Evolutionary conservation across 2,888 invertebrate genomes (phyloP).

Genomic region (Lochmaea capreae): DNA sequence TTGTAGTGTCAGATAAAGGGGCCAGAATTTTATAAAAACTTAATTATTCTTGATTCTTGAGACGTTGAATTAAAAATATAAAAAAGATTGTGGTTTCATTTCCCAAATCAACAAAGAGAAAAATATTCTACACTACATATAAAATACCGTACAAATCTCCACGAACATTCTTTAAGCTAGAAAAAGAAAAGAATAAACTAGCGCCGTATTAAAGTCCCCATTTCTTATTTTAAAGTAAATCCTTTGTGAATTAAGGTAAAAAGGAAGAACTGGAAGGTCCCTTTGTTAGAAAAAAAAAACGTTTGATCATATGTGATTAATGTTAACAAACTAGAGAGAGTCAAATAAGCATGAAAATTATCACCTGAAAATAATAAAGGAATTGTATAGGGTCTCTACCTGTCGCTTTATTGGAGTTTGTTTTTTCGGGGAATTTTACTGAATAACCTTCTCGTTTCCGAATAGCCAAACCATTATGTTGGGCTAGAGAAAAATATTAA

Average conservation of each 20-base stretch:
- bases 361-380: constrained; percentile 33
- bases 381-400: constrained; percentile 40
- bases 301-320: constrained; percentile 36
- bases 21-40: no score
- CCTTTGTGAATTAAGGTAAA: constrained; percentile 22
- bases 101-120: no score
- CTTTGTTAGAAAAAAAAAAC: constrained; percentile 26
- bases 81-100: no score
- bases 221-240: constrained; percentile 1
- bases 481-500: constrained; percentile 24
- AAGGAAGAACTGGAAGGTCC: constrained; percentile 14
- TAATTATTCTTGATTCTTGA: no score
- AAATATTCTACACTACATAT: not conserved
- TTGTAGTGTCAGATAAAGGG: no score
- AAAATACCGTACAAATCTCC: not conserved
- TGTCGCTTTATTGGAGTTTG: constrained; percentile 38
- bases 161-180: not conserved
- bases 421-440: constrained; percentile 41
- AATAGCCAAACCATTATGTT: constrained; percentile 33
- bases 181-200: constrained; percentile 1
- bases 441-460: constrained; percentile 30
- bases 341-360: constrained; percentile 38
- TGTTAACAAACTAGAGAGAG: constrained; percentile 35
- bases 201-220: constrained; percentile 22
- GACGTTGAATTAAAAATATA: no score